Percentiles rank a stretch among this genome's conserved stretches.
Evolutionary conservation across 1,140 invertebrate species (phyloP).

Genomic region (Antheraea pernyi): DNA sequence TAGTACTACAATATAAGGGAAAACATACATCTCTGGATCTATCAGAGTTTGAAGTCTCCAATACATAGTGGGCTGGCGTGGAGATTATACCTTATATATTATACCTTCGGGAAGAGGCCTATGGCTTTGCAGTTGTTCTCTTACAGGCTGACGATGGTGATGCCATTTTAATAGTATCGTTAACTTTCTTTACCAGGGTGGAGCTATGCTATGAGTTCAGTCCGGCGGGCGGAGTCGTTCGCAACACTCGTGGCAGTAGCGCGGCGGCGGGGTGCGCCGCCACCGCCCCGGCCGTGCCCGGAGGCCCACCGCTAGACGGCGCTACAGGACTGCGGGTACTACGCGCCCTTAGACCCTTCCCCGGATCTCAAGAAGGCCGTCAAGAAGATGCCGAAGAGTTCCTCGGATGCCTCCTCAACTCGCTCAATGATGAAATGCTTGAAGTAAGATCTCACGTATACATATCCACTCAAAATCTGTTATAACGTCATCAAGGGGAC

Average conservation of each 20-base stretch:
- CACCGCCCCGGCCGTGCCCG: slow-evolving; percentile 37
- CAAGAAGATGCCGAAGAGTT: slow-evolving; percentile 98
- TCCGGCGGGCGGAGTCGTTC: slow-evolving; percentile 53
- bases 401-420: slow-evolving; percentile 93
- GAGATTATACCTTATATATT: no score
- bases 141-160: no score
- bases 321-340: slow-evolving; percentile 90
- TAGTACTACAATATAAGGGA: no score
- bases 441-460: slow-evolving; percentile 79
- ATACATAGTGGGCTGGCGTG: no score
- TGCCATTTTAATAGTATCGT: no score
- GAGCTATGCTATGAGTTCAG: slow-evolving; percentile 85
- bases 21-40: no score
- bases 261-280: slow-evolving; percentile 20
- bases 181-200: slow-evolving; percentile 68
- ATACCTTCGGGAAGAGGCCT: no score
- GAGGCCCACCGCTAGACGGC: slow-evolving; percentile 89
- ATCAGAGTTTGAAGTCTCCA: no score
- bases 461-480: neutral
- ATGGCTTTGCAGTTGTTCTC: no score
- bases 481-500: no score
- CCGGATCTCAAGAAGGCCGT: slow-evolving; percentile 86
- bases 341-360: slow-evolving; percentile 84
- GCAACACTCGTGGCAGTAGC: slow-evolving; percentile 19
- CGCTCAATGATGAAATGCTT: slow-evolving; percentile 97